Conservation (phyloP, 2,797 vertebrate species). For the Loris lydekkerianus region DNA sequence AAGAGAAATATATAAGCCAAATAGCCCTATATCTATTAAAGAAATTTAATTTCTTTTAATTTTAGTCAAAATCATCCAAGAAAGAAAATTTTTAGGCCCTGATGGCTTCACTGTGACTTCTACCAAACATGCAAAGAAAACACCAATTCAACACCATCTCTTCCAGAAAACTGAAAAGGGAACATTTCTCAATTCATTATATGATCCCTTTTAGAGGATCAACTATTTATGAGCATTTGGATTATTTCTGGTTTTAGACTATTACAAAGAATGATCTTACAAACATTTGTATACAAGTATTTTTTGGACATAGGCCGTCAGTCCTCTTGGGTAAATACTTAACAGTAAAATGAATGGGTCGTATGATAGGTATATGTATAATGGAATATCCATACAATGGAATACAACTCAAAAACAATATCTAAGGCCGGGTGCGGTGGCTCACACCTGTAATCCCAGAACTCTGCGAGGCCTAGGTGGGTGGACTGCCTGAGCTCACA, state of each 20-base stretch:
- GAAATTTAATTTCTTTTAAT: too few relatives aligned
- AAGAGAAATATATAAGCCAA: too few relatives aligned
- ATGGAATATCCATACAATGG: not conserved
- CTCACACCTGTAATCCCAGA: too few relatives aligned
- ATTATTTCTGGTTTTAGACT: not conserved
- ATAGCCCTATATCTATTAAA: too few relatives aligned
- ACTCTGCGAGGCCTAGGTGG: too few relatives aligned
- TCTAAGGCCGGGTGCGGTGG: too few relatives aligned
- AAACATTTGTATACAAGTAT: constrained; percentile 19
- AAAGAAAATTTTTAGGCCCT: too few relatives aligned
- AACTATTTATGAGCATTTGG: not conserved
- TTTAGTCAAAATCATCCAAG: too few relatives aligned
- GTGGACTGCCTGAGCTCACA: too few relatives aligned
- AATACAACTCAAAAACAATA: not conserved
- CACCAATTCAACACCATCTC: not conserved
- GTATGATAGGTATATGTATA: not conserved
- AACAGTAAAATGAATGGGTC: not conserved
- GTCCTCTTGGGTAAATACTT: constrained; percentile 20
- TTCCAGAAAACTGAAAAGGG: not conserved
- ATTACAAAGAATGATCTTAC: constrained; percentile 10
- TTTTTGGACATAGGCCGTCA: constrained; percentile 20
- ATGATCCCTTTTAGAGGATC: not conserved
- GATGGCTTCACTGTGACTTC: not conserved
- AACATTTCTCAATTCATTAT: too few relatives aligned
- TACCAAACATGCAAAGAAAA: constrained; percentile 6